Base-by-base conservation (phyloP, 2,113 vertebrate genomes). In the Mus pahari region DNA sequence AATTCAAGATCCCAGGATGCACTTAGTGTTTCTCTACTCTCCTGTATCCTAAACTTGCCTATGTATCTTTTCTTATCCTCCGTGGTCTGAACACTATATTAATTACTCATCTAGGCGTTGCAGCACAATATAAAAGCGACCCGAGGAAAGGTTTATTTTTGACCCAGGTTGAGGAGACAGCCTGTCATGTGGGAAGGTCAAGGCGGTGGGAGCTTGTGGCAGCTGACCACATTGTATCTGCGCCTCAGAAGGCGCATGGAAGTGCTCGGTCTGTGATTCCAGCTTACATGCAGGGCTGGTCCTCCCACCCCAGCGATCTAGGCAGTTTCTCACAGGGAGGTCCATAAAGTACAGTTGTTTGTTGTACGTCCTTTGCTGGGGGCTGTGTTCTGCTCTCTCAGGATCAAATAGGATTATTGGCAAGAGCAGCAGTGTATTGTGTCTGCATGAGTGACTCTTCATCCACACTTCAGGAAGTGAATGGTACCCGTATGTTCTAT, bases 361-460 rank as follows among this genome's bases (percentile, higher is more conserved):
- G 45, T 86, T 28, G 24, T 48, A 4, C 79, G 33, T 28, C 20
- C 20, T 50, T 83, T 55, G 42, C 33, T 92, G 73, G 74, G 33
- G 19, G 74, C 68, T 90, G n/a, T 84, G 74, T 86, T 50, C 28
- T 42, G 17, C 55, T 90, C 90, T 93, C 58, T 97, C 10, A 24
- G 45, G 48, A 84, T 24, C 3, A 53, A 79, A 86, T 17, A 20
- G 42, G 16, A 53, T 20, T 71, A 96, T 77, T 39, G 55, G 28
- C n/a, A 89, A 89, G 50, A 84, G 36, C 26, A 71, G 33, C 31
- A 70, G 79, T 53, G n/a, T 33, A 24, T 33, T 70, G 53, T 86
- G 12, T 62, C 26, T 7, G 75, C 55, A 22, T 62, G 48, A 5
- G 31, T 39, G 22, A 33, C 12, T 91, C 45, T 22, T 39, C 58